These are phyloP conservation scores for Drosophila demipolita DNA, from an alignment of 2,888 invertebrate species.

Conservation along the genomic window DNA sequence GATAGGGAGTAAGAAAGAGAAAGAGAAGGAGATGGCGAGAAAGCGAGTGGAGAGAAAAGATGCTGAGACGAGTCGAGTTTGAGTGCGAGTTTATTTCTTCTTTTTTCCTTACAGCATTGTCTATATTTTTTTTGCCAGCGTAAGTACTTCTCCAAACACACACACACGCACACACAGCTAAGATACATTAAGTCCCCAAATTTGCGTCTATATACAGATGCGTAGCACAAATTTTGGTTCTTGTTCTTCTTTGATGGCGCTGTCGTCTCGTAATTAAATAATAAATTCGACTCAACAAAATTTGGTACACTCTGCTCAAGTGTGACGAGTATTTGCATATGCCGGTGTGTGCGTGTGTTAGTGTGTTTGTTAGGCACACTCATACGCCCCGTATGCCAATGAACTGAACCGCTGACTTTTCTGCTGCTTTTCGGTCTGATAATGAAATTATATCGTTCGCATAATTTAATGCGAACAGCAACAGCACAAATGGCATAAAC, in stretches of 20 bases:
- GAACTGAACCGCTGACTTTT: constrained; percentile 53
- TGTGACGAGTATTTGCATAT: constrained; percentile 45
- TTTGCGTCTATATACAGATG: constrained; percentile 4
- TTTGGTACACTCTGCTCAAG: constrained; percentile 30
- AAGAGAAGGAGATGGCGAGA: not conserved
- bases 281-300: constrained; percentile 62
- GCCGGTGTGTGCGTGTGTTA: not conserved
- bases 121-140: constrained; percentile 40
- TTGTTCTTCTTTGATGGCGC: constrained; percentile 17
- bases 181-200: constrained; percentile 22
- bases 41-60: not conserved
- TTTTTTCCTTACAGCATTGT: constrained; percentile 14
- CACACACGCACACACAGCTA: not conserved
- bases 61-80: constrained; percentile 23
- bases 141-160: constrained; percentile 20
- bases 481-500: constrained; percentile 45
- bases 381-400: constrained; percentile 72
- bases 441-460: constrained; percentile 83
- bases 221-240: constrained; percentile 10
- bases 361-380: constrained; percentile 30
- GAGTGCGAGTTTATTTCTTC: constrained; percentile 42
- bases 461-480: constrained; percentile 73
- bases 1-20: not conserved
- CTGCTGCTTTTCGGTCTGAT: constrained; percentile 56
- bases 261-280: constrained; percentile 64